Evolutionary conservation across 2,113 vertebrate genomes (phyloP).

Genomic region (Protobothrops mucrosquamatus): DNA sequence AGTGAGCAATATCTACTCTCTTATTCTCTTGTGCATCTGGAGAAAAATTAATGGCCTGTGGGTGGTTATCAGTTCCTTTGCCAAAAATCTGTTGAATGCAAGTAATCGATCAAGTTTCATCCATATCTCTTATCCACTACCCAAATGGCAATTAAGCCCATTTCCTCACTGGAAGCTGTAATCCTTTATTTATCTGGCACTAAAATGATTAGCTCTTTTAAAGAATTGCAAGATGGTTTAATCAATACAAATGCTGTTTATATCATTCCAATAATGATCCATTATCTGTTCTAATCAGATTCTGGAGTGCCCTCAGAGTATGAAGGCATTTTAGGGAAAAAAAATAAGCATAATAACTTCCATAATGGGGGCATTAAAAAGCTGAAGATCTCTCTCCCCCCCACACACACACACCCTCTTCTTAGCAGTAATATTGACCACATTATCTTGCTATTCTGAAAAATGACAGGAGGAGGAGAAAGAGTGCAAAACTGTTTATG

Average conservation of each 20-base stretch:
- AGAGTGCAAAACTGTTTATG: slow-evolving; percentile 40
- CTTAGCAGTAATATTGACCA: slow-evolving; percentile 37
- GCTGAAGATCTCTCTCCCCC: slow-evolving; percentile 31
- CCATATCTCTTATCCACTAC: slow-evolving; percentile 20
- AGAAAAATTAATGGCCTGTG: slow-evolving; percentile 4
- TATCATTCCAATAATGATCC: slow-evolving; percentile 59
- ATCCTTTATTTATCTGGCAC: slow-evolving; percentile 56
- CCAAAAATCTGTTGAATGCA: slow-evolving; percentile 7
- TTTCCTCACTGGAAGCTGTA: slow-evolving; percentile 58
- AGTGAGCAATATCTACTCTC: not conserved
- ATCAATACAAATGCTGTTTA: slow-evolving; percentile 67
- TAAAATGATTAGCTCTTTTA: slow-evolving; percentile 64
- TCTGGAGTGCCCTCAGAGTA: slow-evolving; percentile 51
- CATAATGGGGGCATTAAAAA: slow-evolving; percentile 52
- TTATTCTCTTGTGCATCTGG: not conserved
- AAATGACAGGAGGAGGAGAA: slow-evolving; percentile 35
- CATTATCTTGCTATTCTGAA: slow-evolving; percentile 42
- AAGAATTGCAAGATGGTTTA: slow-evolving; percentile 54
- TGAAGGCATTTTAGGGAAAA: not conserved
- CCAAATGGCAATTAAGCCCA: slow-evolving; percentile 46
- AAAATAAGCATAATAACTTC: slow-evolving; percentile 51
- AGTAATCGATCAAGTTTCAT: slow-evolving; percentile 24
- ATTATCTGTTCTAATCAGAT: slow-evolving; percentile 59
- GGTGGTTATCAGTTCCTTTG: slow-evolving; percentile 29
- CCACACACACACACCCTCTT: not conserved